These are phyloP conservation scores for Phataginus tricuspis DNA, from an alignment of 2,797 vertebrate species.

Conservation along the genomic window DNA sequence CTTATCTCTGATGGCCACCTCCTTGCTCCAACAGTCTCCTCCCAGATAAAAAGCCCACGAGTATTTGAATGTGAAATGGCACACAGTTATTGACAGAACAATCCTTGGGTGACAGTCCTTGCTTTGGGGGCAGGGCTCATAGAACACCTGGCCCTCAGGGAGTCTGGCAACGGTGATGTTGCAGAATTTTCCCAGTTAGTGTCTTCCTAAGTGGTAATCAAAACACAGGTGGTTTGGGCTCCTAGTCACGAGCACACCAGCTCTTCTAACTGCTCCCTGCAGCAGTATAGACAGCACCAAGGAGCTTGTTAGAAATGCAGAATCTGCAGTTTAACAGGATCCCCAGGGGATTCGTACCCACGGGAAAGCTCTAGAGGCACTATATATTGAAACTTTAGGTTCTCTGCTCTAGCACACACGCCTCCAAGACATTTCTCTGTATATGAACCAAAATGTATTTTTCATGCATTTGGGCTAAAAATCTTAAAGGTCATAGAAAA, in stretches of 20 bases:
- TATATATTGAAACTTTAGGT: not conserved
- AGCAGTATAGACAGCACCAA: not conserved
- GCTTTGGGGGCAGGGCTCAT: not conserved
- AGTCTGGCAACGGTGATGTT: not conserved
- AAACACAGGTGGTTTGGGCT: not conserved
- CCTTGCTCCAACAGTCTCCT: conserved; percentile 67
- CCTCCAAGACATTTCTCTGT: not conserved
- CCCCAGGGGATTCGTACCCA: not conserved
- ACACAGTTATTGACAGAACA: conserved; percentile 29
- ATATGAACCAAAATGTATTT: not conserved
- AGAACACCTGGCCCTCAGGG: not conserved
- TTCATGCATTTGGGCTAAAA: conserved; percentile 19
- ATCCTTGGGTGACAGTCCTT: not conserved
- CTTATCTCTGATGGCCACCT: conserved; percentile 60
- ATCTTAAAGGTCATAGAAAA: not conserved
- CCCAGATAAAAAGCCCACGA: conserved; percentile 46
- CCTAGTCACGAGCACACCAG: not conserved
- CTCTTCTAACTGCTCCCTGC: not conserved
- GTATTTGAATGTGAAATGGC: conserved; percentile 48
- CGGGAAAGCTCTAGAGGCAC: not conserved
- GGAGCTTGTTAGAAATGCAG: not conserved
- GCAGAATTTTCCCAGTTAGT: not conserved
- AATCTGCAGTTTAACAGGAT: not conserved
- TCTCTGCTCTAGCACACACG: not conserved
- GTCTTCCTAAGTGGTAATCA: not conserved